Percentiles rank a stretch among this genome's conserved stretches.
phyloP scores from a whole-genome alignment of 2,113 vertebrate genomes.

The Riparia riparia region DNA sequence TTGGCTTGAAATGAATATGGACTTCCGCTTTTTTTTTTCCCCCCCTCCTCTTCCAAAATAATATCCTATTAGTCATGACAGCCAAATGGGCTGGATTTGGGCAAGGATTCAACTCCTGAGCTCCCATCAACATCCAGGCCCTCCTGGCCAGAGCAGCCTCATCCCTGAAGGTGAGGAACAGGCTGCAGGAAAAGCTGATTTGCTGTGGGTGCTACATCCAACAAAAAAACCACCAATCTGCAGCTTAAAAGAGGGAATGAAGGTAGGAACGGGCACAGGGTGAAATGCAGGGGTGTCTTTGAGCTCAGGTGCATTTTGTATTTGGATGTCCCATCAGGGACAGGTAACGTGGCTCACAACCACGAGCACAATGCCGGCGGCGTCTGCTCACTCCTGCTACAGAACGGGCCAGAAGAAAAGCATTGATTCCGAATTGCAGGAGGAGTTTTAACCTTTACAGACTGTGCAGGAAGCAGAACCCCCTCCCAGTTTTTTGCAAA shows the following conservation, averaged over 20 bases:
- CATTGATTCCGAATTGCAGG: neutral
- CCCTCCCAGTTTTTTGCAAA: fast-evolving
- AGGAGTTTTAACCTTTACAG: neutral
- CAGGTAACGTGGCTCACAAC: fast-evolving
- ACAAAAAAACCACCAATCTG: neutral
- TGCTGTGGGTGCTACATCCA: neutral
- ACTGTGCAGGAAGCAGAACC: neutral
- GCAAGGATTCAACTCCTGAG: neutral
- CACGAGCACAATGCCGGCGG: neutral
- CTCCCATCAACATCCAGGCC: neutral
- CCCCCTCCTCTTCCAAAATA: neutral
- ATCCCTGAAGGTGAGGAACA: neutral
- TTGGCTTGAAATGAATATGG: conserved; percentile 13
- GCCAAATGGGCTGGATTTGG: neutral
- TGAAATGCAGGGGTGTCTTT: neutral
- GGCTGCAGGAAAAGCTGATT: neutral
- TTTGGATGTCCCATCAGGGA: neutral
- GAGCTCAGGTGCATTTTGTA: neutral
- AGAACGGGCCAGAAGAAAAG: neutral
- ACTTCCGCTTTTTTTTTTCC: neutral
- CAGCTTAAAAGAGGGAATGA: neutral
- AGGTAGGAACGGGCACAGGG: neutral
- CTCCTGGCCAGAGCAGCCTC: neutral
- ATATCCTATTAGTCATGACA: neutral
- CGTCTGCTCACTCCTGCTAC: neutral